These are phyloP conservation scores for Zhengitettix transpicula DNA, from an alignment of 2,888 invertebrate species.

Conservation along the genomic window DNA sequence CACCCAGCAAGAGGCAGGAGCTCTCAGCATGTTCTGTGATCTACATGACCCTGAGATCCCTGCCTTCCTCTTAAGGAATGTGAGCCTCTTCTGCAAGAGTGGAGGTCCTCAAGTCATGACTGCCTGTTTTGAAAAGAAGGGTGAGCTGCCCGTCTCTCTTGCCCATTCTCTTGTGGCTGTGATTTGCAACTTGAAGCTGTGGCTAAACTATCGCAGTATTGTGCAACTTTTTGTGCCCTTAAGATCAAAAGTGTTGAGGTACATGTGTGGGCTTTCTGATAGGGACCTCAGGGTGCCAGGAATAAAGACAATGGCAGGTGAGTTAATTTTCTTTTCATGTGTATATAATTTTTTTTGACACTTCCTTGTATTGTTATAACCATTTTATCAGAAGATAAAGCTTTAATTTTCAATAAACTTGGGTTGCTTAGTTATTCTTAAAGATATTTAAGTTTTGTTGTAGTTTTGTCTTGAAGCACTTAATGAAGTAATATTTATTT, in stretches of 20 bases:
- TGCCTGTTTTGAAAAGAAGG: slow-evolving; percentile 65
- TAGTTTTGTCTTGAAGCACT: no score
- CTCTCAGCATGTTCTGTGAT: slow-evolving; percentile 69
- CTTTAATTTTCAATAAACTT: no score
- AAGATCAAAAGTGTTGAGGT: slow-evolving; percentile 70
- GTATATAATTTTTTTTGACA: no score
- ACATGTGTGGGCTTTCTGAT: slow-evolving; percentile 86
- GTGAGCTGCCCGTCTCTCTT: slow-evolving; percentile 64
- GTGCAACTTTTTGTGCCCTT: slow-evolving; percentile 77
- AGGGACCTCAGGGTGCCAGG: slow-evolving; percentile 77
- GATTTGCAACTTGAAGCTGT: slow-evolving; percentile 80
- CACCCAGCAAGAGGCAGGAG: slow-evolving; percentile 73
- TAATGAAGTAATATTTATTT: no score
- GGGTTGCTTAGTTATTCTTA: no score
- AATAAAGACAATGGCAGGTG: slow-evolving; percentile 83
- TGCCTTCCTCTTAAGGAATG: slow-evolving; percentile 74
- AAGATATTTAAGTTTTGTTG: no score
- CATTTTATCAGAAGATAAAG: no score
- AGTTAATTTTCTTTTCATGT: slow-evolving; percentile 18
- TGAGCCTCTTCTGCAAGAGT: slow-evolving; percentile 82
- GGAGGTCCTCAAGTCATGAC: slow-evolving; percentile 80
- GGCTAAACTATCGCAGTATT: slow-evolving; percentile 83
- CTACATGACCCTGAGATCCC: slow-evolving; percentile 88
- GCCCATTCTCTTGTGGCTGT: slow-evolving; percentile 86
- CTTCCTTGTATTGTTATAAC: no score